Base-by-base conservation (phyloP, 2,888 invertebrate species). In the Pheosia gnoma region DNA sequence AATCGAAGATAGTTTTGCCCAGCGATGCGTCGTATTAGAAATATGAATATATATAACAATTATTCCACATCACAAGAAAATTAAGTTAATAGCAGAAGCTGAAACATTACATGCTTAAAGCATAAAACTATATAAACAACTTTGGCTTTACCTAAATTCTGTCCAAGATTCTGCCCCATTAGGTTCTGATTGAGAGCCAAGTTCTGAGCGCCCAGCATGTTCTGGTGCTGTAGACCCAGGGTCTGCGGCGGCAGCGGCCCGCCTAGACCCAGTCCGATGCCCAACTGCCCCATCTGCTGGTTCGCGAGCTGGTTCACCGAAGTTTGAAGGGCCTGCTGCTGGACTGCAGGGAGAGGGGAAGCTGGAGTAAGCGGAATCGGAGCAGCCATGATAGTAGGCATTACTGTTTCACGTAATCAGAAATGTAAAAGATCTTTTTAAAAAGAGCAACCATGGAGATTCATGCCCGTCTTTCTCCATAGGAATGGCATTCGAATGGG, bases 101-200 rank as follows among this genome's bases (percentile, higher is more conserved):
- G 43, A 8, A 8, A 9, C 9, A 8, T 9, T 8, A 3, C 6
- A 43, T 43, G 7, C 9, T 25, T 25, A 25, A 25, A 8, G 43
- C 4, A 0, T 4, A 43, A 43, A 9, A 43, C 9, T 9, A 8
- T 4, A 43, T 8, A 43, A 25, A 25, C 0, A 25, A 2, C 25
- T 25, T 43, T 4, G 9, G 8, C 5, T n/a, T 54, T 36, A 57
- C 90, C 88, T 72, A 91, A 78, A 67, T 91, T 91, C 68, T 90
- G 89, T 62, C 85, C 84, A 67, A 90, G 75, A 74, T 89, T 90
- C 78, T 91, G 90, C 10, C 85, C 83, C 82, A 90, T 89, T 36
- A 90, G 81, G 72, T 89, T 89, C 79, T 90, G 91, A 62, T 88
- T 87, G 72, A 89, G 85, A 5, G 78, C 84, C 58, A 89, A 64